phyloP scores from a whole-genome alignment of 2,888 invertebrate species.

The Parthenolecanium corni region DNA sequence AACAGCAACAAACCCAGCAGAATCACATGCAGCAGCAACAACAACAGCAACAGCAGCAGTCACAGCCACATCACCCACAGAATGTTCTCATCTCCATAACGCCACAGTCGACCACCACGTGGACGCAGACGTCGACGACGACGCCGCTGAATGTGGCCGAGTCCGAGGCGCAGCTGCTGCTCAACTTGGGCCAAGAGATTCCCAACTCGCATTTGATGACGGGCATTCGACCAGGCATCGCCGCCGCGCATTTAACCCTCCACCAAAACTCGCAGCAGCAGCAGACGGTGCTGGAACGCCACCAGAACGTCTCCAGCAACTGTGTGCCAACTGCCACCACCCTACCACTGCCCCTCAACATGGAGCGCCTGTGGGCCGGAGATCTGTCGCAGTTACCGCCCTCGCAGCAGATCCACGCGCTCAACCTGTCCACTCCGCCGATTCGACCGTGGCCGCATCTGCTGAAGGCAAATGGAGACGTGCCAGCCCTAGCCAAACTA shows the following conservation, averaged over 20 bases:
- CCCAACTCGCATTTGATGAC: conserved; percentile 34
- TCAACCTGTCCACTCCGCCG: conserved; percentile 48
- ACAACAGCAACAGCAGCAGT: neutral
- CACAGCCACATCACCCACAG: conserved; percentile 40
- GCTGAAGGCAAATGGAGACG: conserved; percentile 31
- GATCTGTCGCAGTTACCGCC: conserved; percentile 73
- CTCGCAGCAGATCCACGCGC: conserved; percentile 64
- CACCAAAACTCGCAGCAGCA: conserved; percentile 34
- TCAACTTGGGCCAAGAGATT: conserved; percentile 36
- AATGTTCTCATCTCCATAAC: conserved; percentile 33
- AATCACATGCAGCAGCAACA: conserved; percentile 15
- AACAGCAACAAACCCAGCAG: conserved; percentile 20
- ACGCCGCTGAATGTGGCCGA: conserved; percentile 43
- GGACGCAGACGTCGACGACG: conserved; percentile 44
- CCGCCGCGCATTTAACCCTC: conserved; percentile 24
- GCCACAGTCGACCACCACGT: conserved; percentile 42
- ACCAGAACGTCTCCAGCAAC: neutral
- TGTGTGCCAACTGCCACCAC: conserved; percentile 35
- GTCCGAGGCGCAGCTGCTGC: conserved; percentile 46
- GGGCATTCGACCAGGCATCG: conserved; percentile 33
- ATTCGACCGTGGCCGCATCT: conserved; percentile 33
- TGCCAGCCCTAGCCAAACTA: conserved; percentile 37
- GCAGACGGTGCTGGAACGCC: conserved; percentile 31
- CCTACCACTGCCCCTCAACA: conserved; percentile 53
- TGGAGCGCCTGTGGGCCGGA: conserved; percentile 85